Conservation (phyloP, 2,113 vertebrate genomes). For the Chionomys nivalis region DNA sequence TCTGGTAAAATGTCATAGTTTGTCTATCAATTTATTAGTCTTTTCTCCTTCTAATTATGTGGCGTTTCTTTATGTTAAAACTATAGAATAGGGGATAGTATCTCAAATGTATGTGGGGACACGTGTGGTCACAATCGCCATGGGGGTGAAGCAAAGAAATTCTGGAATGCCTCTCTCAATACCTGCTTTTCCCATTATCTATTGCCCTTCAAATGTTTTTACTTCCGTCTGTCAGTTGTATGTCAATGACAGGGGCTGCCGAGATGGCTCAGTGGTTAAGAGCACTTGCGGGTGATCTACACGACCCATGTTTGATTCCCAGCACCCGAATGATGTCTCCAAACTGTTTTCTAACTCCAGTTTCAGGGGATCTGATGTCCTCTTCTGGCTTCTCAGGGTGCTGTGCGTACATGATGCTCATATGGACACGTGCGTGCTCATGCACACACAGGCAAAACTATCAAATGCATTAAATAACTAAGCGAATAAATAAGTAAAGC, state of each 20-base stretch:
- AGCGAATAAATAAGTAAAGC: not conserved
- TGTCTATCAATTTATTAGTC: not conserved
- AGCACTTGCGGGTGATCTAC: not conserved
- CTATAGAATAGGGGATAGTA: not conserved
- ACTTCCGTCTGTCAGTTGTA: too few relatives aligned
- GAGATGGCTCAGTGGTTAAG: not conserved
- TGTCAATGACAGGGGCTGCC: not conserved
- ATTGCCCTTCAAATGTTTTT: not conserved
- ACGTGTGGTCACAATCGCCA: not conserved
- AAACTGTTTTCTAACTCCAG: too few relatives aligned
- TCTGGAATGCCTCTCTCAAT: too few relatives aligned
- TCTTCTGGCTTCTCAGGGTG: not conserved
- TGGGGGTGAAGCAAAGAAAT: rapidly evolving
- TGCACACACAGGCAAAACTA: not conserved
- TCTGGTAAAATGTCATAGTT: not conserved
- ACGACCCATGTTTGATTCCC: rapidly evolving
- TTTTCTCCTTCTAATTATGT: not conserved
- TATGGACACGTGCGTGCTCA: not conserved
- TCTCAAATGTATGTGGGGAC: not conserved
- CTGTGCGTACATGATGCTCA: not conserved
- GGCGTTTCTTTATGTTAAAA: not conserved
- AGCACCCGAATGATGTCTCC: not conserved
- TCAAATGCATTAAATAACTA: not conserved
- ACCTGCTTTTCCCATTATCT: not conserved
- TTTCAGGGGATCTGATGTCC: not conserved